Evolutionary conservation across 2,797 vertebrate species (phyloP), one percentile per base, ranked within the genome.

Genomic region (Enteromius radiatus): DNA sequence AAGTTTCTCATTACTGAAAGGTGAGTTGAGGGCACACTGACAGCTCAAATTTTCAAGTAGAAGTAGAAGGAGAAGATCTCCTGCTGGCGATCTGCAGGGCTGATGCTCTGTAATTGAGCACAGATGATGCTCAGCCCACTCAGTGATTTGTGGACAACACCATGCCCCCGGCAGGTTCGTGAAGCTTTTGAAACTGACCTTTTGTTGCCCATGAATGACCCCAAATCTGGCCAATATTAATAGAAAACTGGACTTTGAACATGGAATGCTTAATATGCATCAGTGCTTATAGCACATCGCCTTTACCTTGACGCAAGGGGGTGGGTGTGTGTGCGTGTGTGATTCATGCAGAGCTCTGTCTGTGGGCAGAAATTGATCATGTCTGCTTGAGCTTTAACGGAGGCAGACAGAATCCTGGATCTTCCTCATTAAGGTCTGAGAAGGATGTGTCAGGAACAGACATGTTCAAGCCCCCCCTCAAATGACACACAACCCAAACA

Each of bases 291-390:
- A 78, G 81, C 82, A 67, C 87, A 43, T 83, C n/a, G 14, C 54
- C 26, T 47, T 79, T 69, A 65, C 69, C 67, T 52, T 78, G 74
- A 84, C 75, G 80, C 85, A 85, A 76, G 43, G 56, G 31, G 68
- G 78, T 68, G 75, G 12, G 83, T 73, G 76, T 82, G 83, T 61
- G 81, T 83, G 82, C 43, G 70, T 54, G 74, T 52, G 75, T 86
- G 81, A 88, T 63, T 88, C 83, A 86, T 80, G 15, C 64, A 56
- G n/a, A 41, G 80, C 76, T 81, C 68, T 78, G 76, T 84, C 82
- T 70, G 78, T 83, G 83, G 47, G 83, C 43, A 71, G 54, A 54
- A 41, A 21, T 36, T 81, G 61, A 80, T 78, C 67, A 54, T 71
- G 68, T 84, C 76, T 74, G 52, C 36, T 45, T 69, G 76, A 68